Base-by-base conservation (phyloP, 2,113 vertebrate species). In the Cinclus cinclus region DNA sequence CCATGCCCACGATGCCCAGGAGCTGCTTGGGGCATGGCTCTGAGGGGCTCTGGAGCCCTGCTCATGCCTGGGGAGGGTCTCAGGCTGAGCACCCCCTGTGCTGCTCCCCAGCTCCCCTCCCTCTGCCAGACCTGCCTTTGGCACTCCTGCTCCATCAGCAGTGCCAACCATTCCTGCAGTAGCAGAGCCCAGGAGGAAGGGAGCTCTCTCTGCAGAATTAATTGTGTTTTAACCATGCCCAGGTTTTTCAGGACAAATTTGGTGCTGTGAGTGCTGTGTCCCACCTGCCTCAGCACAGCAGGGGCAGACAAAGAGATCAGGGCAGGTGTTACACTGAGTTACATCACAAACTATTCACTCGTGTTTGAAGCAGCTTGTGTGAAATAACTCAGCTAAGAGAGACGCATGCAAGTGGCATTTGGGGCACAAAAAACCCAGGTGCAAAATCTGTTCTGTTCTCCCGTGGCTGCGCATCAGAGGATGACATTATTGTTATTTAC, bases 241-340 rank as follows among this genome's bases (percentile, higher is more conserved):
- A 46, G 37, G 33, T 14, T 31, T 53, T 37, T 31, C 49, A 47
- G 1, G 3, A 86, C 24, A 30, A 75, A 70, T 0, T 3, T 70
- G 35, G n/a, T 47, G 52, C 9, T 64, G 50, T 3, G 6, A 77
- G 44, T 1, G 3, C 19, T 67, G 55, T 62, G 7, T 15, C 19
- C 33, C 35, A 22, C 0, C 1, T 14, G 15, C 13, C 0, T 0
- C 30, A 59, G 42, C 0, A 2, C 69, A 42, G 0, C 0, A 33
- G 58, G 39, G 27, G 27, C 14, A 14, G 1, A 42, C 42, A 42
- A 7, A 15, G 42, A 42, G 42, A 42, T 15, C 42, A 77, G 9
- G 46, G n/a, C 63, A 73, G 73, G 74, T 50, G 49, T 31, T 49
- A 12, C 47, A 46, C 17, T 21, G 33, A 73, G 44, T 16, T 42